phyloP scores from a whole-genome alignment of 2,888 invertebrate species.

The Euphydryas editha region DNA sequence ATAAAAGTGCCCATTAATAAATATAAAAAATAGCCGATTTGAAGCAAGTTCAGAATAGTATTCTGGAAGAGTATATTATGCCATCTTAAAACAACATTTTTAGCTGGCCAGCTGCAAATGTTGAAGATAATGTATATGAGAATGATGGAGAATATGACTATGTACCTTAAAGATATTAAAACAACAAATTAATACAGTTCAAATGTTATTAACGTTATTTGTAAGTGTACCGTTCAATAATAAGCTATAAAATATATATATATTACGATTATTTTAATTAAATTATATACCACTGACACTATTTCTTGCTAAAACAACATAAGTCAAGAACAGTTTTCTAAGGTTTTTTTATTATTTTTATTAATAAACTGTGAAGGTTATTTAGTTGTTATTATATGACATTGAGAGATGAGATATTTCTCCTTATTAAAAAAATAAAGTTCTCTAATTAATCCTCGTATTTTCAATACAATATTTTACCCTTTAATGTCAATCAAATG shows the following conservation, averaged over 20 bases:
- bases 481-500: too few relatives aligned
- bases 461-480: too few relatives aligned
- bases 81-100: conserved; percentile 39
- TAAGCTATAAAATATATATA: neutral
- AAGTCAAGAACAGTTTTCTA: conserved; percentile 30
- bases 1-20: conserved; percentile 36
- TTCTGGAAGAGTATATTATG: conserved; percentile 37
- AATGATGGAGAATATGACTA: conserved; percentile 26
- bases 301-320: conserved; percentile 29
- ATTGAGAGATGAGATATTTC: too few relatives aligned
- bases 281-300: too few relatives aligned
- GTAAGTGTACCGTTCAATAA: too few relatives aligned
- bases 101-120: conserved; percentile 32
- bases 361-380: neutral
- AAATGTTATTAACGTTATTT: too few relatives aligned
- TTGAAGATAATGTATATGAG: conserved; percentile 35
- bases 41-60: conserved; percentile 36
- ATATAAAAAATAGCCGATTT: conserved; percentile 36
- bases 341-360: conserved; percentile 28
- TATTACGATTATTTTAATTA: neutral
- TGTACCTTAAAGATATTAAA: conserved; percentile 37
- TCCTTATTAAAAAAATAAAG: too few relatives aligned
- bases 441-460: too few relatives aligned
- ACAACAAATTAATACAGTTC: conserved; percentile 19
- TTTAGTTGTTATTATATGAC: too few relatives aligned